phyloP scores from a whole-genome alignment of 2,113 vertebrate species.

The Toxotes jaculatrix region DNA sequence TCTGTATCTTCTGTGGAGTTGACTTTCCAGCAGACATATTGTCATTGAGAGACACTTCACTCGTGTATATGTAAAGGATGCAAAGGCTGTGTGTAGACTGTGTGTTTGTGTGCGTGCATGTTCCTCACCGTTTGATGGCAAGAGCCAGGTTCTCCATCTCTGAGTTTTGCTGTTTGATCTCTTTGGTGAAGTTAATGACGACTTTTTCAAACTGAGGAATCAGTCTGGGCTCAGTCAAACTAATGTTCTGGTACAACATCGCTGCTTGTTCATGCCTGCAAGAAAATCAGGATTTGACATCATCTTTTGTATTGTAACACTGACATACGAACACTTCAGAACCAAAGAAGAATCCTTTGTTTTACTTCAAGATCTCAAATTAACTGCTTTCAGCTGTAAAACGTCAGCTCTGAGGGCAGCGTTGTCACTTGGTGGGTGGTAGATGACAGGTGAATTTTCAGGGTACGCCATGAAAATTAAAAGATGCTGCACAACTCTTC shows the following conservation, averaged over 20 bases:
- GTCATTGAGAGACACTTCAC: not conserved
- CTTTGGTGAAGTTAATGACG: constrained; percentile 91
- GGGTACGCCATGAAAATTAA: no score
- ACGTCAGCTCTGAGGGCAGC: not conserved
- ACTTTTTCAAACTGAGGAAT: constrained; percentile 92
- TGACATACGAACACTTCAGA: not conserved
- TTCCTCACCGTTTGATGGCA: constrained; percentile 91
- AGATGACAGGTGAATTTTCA: no score
- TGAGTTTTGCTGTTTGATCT: constrained; percentile 92
- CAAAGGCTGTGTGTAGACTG: not conserved
- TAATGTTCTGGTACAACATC: constrained; percentile 94
- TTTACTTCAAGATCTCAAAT: not conserved
- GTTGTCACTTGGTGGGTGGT: no score
- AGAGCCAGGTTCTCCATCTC: constrained; percentile 96
- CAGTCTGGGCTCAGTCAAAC: constrained; percentile 91
- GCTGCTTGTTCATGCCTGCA: constrained; percentile 90
- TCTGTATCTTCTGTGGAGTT: not conserved
- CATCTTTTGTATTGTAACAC: not conserved
- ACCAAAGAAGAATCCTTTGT: not conserved
- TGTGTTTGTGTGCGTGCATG: not conserved
- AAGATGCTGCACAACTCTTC: no score
- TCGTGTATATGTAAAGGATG: no score
- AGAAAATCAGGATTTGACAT: constrained; percentile 21
- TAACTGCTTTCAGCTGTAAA: not conserved
- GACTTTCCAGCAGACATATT: not conserved